Conservation (phyloP, 2,888 invertebrate genomes). For the Eupithecia dodoneata region DNA sequence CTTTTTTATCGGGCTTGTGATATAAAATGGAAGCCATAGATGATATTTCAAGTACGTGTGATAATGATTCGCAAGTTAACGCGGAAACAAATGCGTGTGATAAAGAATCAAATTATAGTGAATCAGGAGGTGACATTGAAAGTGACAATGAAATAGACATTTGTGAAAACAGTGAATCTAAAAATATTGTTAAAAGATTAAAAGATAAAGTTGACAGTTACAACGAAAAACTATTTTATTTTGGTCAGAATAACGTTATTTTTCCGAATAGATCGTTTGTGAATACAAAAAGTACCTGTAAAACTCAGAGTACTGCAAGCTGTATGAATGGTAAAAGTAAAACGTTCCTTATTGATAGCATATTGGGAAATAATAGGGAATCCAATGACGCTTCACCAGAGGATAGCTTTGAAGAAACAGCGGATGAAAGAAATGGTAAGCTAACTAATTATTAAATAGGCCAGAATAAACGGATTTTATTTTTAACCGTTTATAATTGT, state of each 20-base stretch:
- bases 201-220: conserved; percentile 51
- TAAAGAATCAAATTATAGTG: conserved; percentile 59
- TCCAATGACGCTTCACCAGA: conserved; percentile 45
- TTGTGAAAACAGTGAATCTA: conserved; percentile 74
- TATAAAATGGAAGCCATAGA: conserved; percentile 66
- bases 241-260: conserved; percentile 59
- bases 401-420: conserved; percentile 66
- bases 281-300: conserved; percentile 53
- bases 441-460: not conserved
- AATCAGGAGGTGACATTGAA: conserved; percentile 70
- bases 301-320: conserved; percentile 56
- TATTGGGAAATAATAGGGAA: conserved; percentile 74
- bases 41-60: conserved; percentile 79
- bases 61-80: conserved; percentile 56
- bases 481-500: too few relatives aligned
- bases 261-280: conserved; percentile 59
- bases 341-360: conserved; percentile 84
- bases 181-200: conserved; percentile 48
- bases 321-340: conserved; percentile 69
- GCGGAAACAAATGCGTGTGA: conserved; percentile 51
- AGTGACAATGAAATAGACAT: conserved; percentile 82
- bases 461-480: not conserved
- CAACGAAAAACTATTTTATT: conserved; percentile 60
- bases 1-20: conserved; percentile 14
- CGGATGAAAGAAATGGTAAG: conserved; percentile 79